Percentiles rank a stretch among this genome's conserved stretches.
phyloP scores from a whole-genome alignment of 1,140 invertebrate genomes.

The Cheumatopsyche charites region DNA sequence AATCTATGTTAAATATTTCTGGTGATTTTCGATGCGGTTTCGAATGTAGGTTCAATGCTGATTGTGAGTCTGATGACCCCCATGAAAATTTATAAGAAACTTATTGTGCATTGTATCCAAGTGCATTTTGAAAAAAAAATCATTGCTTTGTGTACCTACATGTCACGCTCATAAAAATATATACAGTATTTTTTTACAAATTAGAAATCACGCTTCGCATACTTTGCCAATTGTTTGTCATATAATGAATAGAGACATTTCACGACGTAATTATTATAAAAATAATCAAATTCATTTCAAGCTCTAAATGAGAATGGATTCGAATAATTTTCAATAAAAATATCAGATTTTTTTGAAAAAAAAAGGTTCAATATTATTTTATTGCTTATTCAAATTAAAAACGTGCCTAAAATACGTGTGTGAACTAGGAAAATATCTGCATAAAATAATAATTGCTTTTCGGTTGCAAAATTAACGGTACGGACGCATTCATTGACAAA shows the following conservation, averaged over 20 bases:
- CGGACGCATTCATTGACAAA: background rate
- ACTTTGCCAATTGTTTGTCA: constrained; percentile 2
- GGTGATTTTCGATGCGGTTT: constrained; percentile 16
- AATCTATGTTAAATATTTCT: constrained; percentile 21
- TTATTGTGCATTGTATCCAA: background rate
- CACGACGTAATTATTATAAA: too few relatives aligned
- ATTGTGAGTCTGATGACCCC: constrained; percentile 12
- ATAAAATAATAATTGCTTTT: constrained; percentile 9
- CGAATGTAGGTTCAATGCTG: constrained; percentile 20
- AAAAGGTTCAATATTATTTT: too few relatives aligned
- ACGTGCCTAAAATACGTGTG: constrained; percentile 4
- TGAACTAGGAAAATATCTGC: constrained; percentile 27
- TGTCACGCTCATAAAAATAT: background rate
- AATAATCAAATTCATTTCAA: too few relatives aligned
- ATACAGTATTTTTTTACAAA: constrained; percentile 1
- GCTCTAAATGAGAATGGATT: too few relatives aligned
- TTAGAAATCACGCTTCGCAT: background rate
- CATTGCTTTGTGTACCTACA: background rate
- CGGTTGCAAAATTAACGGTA: constrained; percentile 10
- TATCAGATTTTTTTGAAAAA: too few relatives aligned
- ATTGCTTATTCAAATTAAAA: too few relatives aligned
- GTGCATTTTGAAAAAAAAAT: background rate
- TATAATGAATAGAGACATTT: background rate
- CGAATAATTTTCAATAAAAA: background rate
- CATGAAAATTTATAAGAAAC: background rate